phyloP scores from a whole-genome alignment of 2,888 invertebrate genomes.

The Deilephila elpenor region DNA sequence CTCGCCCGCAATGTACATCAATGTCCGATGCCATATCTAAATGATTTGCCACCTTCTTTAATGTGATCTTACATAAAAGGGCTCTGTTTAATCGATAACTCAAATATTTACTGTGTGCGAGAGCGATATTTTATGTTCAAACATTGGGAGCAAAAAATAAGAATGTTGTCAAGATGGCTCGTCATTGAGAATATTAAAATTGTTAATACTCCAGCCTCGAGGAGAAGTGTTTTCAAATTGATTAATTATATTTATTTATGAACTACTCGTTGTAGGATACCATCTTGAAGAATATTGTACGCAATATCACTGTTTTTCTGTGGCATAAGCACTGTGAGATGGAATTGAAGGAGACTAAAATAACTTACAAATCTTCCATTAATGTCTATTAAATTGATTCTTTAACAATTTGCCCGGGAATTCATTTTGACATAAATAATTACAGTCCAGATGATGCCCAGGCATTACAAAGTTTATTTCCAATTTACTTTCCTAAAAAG shows the following conservation, averaged over 20 bases:
- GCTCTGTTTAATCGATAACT: conserved; percentile 20
- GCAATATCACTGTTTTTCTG: background rate
- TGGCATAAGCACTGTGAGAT: background rate
- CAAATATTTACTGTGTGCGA: conserved; percentile 13
- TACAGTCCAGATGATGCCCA: too few relatives aligned
- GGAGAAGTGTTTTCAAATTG: conserved; percentile 19
- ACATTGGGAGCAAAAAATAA: conserved; percentile 20
- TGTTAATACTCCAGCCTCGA: conserved; percentile 2
- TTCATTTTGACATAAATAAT: too few relatives aligned
- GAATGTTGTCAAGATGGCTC: conserved; percentile 7
- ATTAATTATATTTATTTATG: conserved; percentile 17
- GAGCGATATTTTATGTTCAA: conserved; percentile 15
- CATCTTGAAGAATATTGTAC: background rate
- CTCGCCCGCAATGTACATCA: conserved; percentile 50
- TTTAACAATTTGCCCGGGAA: too few relatives aligned
- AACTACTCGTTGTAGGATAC: background rate
- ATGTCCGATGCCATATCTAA: conserved; percentile 40
- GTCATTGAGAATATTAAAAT: conserved; percentile 23
- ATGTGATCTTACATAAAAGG: conserved; percentile 26
- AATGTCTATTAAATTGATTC: too few relatives aligned
- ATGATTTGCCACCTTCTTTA: conserved; percentile 40
- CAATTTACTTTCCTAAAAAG: too few relatives aligned
- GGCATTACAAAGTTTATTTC: too few relatives aligned
- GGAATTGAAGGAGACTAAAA: too few relatives aligned
- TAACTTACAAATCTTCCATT: too few relatives aligned